A percentile compares a stretch with the other conserved stretches of the same genome.
Conservation (phyloP, 2,888 invertebrate genomes). For the Theodoxus fluviatilis region DNA sequence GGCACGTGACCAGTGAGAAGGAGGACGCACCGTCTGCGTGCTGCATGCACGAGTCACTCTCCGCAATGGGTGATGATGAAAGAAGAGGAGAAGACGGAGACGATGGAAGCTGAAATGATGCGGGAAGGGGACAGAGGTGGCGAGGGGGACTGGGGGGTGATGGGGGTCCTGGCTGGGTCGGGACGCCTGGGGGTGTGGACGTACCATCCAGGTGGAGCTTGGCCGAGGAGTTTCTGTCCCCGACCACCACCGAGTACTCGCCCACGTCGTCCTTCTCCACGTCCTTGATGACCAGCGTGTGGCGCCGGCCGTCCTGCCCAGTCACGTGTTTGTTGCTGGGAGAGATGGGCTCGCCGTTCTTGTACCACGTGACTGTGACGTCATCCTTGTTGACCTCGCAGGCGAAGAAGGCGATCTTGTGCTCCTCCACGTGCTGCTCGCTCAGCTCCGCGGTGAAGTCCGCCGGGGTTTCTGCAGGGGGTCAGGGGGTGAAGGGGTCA, state of each 20-base stretch:
- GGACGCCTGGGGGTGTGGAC: no score
- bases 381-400: slow-evolving; percentile 60
- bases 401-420: slow-evolving; percentile 53
- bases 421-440: slow-evolving; percentile 54
- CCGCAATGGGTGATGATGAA: no score
- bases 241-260: slow-evolving; percentile 79
- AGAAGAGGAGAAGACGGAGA: no score
- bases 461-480: slow-evolving; percentile 50
- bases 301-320: slow-evolving; percentile 64
- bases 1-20: no score
- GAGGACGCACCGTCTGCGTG: no score
- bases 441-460: slow-evolving; percentile 54
- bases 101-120: no score
- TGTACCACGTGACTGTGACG: slow-evolving; percentile 59
- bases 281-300: slow-evolving; percentile 86
- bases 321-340: slow-evolving; percentile 55
- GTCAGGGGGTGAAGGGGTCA: slow-evolving; percentile 9
- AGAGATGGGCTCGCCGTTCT: slow-evolving; percentile 52
- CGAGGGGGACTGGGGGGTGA: no score
- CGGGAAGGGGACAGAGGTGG: no score
- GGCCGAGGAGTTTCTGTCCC: slow-evolving; percentile 78
- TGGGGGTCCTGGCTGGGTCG: no score
- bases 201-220: slow-evolving; percentile 78
- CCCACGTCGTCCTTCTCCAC: slow-evolving; percentile 80
- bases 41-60: no score